Conservation (phyloP, 35 echinoderm and acorn worm genomes). For the Patiria miniata region DNA sequence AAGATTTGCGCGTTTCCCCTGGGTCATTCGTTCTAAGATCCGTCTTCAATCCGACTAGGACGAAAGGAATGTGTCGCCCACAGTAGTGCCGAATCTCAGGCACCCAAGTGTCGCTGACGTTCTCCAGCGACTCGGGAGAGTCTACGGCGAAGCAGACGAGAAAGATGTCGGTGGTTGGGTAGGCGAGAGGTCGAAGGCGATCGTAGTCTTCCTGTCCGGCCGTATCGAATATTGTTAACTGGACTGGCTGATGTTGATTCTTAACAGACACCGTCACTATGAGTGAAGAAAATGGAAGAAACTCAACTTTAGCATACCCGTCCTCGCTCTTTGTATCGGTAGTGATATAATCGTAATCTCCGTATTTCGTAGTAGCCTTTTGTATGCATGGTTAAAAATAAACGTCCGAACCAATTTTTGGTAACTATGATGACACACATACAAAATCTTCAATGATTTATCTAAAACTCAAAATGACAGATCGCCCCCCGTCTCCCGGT, state of each 20-base stretch:
- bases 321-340: too few relatives aligned
- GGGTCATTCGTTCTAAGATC: constrained; percentile 45
- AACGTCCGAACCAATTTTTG: too few relatives aligned
- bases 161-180: constrained; percentile 57
- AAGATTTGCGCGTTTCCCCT: not conserved
- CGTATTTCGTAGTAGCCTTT: too few relatives aligned
- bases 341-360: too few relatives aligned
- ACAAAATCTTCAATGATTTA: too few relatives aligned
- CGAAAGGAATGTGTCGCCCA: constrained; percentile 48
- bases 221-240: constrained; percentile 88
- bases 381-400: too few relatives aligned
- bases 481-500: too few relatives aligned
- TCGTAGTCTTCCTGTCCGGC: constrained; percentile 77
- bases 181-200: constrained; percentile 51
- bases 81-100: constrained; percentile 46
- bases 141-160: constrained; percentile 63
- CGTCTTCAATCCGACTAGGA: constrained; percentile 51
- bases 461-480: too few relatives aligned
- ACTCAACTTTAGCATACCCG: not conserved
- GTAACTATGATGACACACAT: too few relatives aligned
- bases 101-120: constrained; percentile 43
- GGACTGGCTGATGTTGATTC: constrained; percentile 52
- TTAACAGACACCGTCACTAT: constrained; percentile 77
- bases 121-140: constrained; percentile 31
- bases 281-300: not conserved